Conservation (phyloP, 2,113 vertebrate species). For the Carettochelys insculpta region DNA sequence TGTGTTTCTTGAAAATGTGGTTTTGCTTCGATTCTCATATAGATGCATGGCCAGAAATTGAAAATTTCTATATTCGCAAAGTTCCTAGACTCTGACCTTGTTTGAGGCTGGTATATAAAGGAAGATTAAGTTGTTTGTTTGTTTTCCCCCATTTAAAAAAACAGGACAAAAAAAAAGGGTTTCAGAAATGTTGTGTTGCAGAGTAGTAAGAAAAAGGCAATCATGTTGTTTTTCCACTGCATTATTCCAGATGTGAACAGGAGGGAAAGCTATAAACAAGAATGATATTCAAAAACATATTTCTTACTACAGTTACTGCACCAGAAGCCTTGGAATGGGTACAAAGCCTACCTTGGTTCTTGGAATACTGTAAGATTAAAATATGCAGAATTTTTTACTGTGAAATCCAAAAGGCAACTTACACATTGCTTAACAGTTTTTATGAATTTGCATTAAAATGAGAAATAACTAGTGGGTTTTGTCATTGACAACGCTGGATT, state of each 20-base stretch:
- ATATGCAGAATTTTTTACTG: background rate
- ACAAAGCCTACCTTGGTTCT: constrained; percentile 6
- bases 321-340: constrained; percentile 38
- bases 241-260: constrained; percentile 70
- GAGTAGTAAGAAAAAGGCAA: constrained; percentile 58
- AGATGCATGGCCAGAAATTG: constrained; percentile 42
- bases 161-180: constrained; percentile 14
- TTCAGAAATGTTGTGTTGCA: constrained; percentile 47
- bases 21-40: constrained; percentile 68
- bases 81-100: constrained; percentile 64
- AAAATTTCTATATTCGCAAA: constrained; percentile 54
- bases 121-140: background rate
- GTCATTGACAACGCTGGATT: constrained; percentile 14
- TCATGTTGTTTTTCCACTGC: constrained; percentile 33
- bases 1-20: constrained; percentile 38
- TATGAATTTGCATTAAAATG: background rate
- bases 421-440: background rate
- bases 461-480: background rate
- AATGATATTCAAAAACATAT: too few relatives aligned
- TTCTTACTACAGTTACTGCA: constrained; percentile 8
- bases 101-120: constrained; percentile 47
- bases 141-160: constrained; percentile 25
- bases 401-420: background rate
- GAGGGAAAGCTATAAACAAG: constrained; percentile 64
- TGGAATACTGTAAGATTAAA: background rate